These are phyloP conservation scores for Xanthostigma xanthostigma DNA, from an alignment of 2,888 invertebrate species.

Conservation along the genomic window DNA sequence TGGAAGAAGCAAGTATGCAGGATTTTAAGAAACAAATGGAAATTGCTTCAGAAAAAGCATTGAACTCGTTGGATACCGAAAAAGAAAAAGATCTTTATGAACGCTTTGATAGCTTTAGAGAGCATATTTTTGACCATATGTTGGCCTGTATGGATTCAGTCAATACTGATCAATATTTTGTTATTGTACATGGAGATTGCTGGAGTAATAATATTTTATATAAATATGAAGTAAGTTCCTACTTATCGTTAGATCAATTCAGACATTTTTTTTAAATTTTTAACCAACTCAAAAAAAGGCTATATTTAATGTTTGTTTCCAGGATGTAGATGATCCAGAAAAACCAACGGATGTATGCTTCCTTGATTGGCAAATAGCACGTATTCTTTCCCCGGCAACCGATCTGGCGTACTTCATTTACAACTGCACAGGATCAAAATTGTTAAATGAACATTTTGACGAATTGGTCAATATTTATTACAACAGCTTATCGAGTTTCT, in stretches of 20 bases:
- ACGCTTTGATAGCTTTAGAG: slow-evolving; percentile 10
- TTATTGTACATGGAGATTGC: slow-evolving; percentile 19
- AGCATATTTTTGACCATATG: slow-evolving; percentile 4
- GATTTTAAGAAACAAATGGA: no score
- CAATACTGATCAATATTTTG: slow-evolving; percentile 13
- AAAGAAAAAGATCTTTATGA: background rate
- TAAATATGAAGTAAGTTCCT: slow-evolving; percentile 14
- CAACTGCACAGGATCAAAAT: slow-evolving; percentile 18
- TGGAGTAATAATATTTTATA: slow-evolving; percentile 19
- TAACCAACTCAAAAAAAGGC: no score
- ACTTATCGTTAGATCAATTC: no score
- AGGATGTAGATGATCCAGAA: slow-evolving; percentile 8
- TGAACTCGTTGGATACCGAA: background rate
- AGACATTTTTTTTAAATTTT: no score
- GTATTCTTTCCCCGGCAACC: slow-evolving; percentile 16
- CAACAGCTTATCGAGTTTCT: slow-evolving; percentile 15
- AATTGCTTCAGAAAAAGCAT: background rate
- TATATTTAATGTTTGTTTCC: background rate
- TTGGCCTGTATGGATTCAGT: slow-evolving; percentile 6
- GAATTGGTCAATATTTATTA: slow-evolving; percentile 20
- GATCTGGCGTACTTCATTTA: slow-evolving; percentile 24
- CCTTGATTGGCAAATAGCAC: slow-evolving; percentile 18
- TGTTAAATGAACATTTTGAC: slow-evolving; percentile 18
- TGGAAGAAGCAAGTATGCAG: background rate
- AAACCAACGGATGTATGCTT: slow-evolving; percentile 17